phyloP scores from a whole-genome alignment of 2,888 invertebrate species.

The Morpho helenor region DNA sequence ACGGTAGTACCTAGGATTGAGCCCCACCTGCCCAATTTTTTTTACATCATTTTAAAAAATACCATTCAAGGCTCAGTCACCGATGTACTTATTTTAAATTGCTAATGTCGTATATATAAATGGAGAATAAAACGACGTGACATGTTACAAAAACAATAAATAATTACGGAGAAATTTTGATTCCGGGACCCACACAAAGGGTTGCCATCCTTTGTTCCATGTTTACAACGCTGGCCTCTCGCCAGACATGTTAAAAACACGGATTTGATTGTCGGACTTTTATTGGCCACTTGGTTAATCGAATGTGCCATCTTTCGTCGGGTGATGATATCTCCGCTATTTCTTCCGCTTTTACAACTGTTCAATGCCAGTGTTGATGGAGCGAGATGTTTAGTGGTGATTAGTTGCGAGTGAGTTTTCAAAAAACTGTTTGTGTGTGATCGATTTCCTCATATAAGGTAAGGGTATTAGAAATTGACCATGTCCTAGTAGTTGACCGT shows the following conservation, averaged over 20 bases:
- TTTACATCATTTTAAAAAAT: no score
- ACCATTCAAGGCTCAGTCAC: no score
- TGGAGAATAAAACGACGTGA: not conserved
- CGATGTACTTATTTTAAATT: no score
- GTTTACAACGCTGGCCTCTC: conserved; percentile 6
- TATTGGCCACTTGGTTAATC: conserved; percentile 19
- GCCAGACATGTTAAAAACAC: conserved; percentile 8
- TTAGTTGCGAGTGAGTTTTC: not conserved
- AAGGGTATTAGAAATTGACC: no score
- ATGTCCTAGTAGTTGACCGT: no score
- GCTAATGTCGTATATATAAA: not conserved
- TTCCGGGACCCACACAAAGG: conserved; percentile 5
- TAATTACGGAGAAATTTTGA: conserved; percentile 1
- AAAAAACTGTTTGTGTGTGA: no score
- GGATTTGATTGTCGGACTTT: conserved; percentile 17
- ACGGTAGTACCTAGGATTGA: no score
- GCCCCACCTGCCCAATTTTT: no score
- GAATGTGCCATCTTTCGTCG: conserved; percentile 18
- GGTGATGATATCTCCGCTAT: not conserved
- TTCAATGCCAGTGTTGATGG: conserved; percentile 2
- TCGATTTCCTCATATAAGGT: no score
- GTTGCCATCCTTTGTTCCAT: conserved; percentile 11
- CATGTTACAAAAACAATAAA: conserved; percentile 8
- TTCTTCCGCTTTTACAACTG: conserved; percentile 9
- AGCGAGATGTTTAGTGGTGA: not conserved